A percentile compares a stretch with the other conserved stretches of the same genome.
Evolutionary conservation across 2,113 vertebrate genomes (phyloP).

Genomic region (Rhea pennata): DNA sequence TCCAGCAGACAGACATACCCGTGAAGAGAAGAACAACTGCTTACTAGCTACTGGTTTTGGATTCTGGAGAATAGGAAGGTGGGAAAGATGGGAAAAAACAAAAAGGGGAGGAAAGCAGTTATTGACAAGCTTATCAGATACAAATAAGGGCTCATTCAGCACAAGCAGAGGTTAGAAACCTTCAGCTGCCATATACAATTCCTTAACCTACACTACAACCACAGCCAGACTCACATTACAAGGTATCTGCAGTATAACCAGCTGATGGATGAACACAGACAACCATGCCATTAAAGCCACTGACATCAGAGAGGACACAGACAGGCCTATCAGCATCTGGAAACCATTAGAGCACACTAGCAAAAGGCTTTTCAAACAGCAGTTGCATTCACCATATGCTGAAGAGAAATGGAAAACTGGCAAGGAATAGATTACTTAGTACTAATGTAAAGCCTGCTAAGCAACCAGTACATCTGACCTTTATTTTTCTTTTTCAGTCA

Average conservation of each 20-base stretch:
- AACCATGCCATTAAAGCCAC: background rate
- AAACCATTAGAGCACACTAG: background rate
- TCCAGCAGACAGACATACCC: background rate
- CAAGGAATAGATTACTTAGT: background rate
- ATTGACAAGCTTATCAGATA: conserved; percentile 19
- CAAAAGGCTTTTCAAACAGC: background rate
- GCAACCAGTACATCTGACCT: background rate
- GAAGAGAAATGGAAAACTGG: conserved; percentile 32
- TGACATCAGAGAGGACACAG: rapidly evolving
- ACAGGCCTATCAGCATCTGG: conserved; percentile 4
- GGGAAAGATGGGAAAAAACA: background rate
- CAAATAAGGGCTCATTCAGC: background rate
- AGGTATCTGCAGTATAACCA: background rate
- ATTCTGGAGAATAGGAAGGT: background rate
- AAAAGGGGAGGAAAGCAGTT: background rate
- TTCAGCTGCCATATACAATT: background rate
- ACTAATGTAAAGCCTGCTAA: conserved; percentile 14
- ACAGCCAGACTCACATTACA: background rate
- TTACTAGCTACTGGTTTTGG: background rate
- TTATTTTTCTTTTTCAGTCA: background rate
- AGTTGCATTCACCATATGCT: background rate
- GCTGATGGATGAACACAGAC: background rate
- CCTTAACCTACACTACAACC: background rate
- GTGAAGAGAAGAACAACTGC: background rate
- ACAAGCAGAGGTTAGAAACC: background rate